Percentiles rank a stretch among this genome's conserved stretches.
These are phyloP conservation scores for Podarcis raffonei DNA, from an alignment of 2,113 vertebrate genomes.

Conservation along the genomic window DNA sequence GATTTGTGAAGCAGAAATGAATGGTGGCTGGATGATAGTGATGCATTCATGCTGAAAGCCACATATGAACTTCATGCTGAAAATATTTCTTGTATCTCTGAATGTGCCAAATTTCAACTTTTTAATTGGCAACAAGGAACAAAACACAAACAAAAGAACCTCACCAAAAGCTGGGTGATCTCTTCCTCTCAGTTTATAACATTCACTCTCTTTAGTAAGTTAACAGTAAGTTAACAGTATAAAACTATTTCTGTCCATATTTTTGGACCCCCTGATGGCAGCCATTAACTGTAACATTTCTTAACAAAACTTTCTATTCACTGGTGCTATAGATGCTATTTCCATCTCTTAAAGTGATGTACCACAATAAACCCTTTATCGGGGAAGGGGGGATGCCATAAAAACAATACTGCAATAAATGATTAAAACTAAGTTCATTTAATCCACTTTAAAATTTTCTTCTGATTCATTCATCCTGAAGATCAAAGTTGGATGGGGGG, in stretches of 20 bases:
- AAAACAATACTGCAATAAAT: conserved; percentile 57
- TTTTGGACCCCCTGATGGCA: conserved; percentile 16
- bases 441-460: conserved; percentile 42
- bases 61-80: conserved; percentile 4
- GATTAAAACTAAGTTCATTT: conserved; percentile 59
- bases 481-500: conserved; percentile 37
- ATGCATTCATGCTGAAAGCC: conserved; percentile 16
- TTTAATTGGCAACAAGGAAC: conserved; percentile 46
- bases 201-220: conserved; percentile 21
- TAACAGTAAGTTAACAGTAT: background rate
- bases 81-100: conserved; percentile 16
- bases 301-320: conserved; percentile 43
- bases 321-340: conserved; percentile 43
- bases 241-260: conserved; percentile 41
- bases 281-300: conserved; percentile 55
- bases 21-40: conserved; percentile 5
- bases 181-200: conserved; percentile 38
- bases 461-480: conserved; percentile 58
- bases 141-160: background rate
- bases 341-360: conserved; percentile 52
- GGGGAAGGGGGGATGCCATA: conserved; percentile 2
- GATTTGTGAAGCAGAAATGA: conserved; percentile 22
- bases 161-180: conserved; percentile 27
- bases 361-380: conserved; percentile 46
- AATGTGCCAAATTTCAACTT: conserved; percentile 31